These are phyloP conservation scores for Chlorops oryzae DNA, from an alignment of 1,140 invertebrate species.

Conservation along the genomic window DNA sequence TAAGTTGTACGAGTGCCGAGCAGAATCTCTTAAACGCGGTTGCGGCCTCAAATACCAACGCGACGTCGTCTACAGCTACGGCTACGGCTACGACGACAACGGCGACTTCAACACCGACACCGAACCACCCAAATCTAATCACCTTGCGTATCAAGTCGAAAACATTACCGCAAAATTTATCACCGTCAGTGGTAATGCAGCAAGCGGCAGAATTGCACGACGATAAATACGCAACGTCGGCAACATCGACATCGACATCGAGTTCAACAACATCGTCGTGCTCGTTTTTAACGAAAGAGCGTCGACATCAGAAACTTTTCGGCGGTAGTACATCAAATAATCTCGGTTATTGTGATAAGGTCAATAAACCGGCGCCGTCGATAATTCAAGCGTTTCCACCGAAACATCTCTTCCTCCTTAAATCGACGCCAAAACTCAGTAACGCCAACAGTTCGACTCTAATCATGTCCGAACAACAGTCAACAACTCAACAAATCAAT, in stretches of 20 bases:
- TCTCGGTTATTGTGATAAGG: constrained; percentile 9
- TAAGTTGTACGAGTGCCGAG: constrained; percentile 6
- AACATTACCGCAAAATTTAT: constrained; percentile 54
- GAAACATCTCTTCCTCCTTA: constrained; percentile 43
- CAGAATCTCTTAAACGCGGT: constrained; percentile 10
- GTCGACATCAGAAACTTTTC: constrained; percentile 25
- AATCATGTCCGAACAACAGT: too few species aligned
- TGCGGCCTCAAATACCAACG: constrained; percentile 10
- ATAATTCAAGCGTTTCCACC: constrained; percentile 42
- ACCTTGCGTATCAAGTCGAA: constrained; percentile 53
- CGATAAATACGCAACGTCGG: not conserved
- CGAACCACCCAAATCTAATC: too few species aligned
- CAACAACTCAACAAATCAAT: too few species aligned
- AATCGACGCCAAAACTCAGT: constrained; percentile 43
- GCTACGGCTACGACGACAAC: constrained; percentile 34
- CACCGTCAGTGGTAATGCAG: constrained; percentile 34
- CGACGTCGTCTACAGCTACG: constrained; percentile 1
- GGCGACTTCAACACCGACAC: constrained; percentile 46
- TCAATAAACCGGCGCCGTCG: constrained; percentile 29
- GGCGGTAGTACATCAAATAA: constrained; percentile 26
- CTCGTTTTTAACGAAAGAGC: constrained; percentile 14
- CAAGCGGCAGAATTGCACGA: constrained; percentile 32
- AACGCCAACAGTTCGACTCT: too few species aligned
- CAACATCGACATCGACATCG: not conserved
- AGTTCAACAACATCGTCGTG: not conserved